Conservation (phyloP, 1,140 invertebrate genomes). For the Philopotamus ludificatus region DNA sequence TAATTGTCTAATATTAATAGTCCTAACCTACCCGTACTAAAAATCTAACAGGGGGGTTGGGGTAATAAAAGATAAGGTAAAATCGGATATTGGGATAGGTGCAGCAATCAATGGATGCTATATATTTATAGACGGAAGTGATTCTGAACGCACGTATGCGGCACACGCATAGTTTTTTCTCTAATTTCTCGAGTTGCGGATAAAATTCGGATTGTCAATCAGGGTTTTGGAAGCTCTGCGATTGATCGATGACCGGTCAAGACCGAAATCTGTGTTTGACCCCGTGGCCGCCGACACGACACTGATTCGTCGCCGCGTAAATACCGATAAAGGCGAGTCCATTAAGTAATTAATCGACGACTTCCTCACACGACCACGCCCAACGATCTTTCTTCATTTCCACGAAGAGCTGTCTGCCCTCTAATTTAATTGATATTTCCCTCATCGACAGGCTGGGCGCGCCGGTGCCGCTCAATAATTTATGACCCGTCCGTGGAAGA, state of each 20-base stretch:
- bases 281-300: too few species aligned
- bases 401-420: background rate
- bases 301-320: slow-evolving; percentile 21
- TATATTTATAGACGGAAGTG: background rate
- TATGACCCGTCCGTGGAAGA: slow-evolving; percentile 33
- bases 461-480: slow-evolving; percentile 26
- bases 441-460: slow-evolving; percentile 18
- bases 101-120: background rate
- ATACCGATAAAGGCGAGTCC: slow-evolving; percentile 31
- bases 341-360: slow-evolving; percentile 41
- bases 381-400: slow-evolving; percentile 39
- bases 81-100: slow-evolving; percentile 26
- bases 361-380: slow-evolving; percentile 29
- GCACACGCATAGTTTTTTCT: background rate
- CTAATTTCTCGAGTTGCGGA: too few species aligned
- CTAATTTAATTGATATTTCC: slow-evolving; percentile 39
- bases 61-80: slow-evolving; percentile 16
- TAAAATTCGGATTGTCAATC: too few species aligned
- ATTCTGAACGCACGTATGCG: background rate
- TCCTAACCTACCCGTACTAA: slow-evolving; percentile 16
- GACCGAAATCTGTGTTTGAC: too few species aligned
- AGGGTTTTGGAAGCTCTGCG: too few species aligned
- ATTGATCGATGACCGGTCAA: too few species aligned
- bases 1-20: too few species aligned
- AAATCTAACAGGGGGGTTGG: background rate